These are phyloP conservation scores for Drosophila aff. DNA, from an alignment of 1,140 invertebrate species.

Conservation along the genomic window DNA sequence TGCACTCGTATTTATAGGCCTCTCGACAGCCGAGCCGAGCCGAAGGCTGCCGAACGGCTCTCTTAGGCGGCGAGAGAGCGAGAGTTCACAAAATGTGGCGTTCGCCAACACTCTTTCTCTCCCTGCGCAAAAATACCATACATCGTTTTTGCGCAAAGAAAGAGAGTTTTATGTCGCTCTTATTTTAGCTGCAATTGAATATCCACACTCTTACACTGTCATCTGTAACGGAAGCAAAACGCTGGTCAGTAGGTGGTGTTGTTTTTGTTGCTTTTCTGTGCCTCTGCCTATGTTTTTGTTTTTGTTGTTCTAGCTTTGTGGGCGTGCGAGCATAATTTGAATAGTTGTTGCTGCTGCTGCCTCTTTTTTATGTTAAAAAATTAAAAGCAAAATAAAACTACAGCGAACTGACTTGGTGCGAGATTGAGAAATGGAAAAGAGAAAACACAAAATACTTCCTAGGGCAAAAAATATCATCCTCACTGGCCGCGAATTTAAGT, in stretches of 20 bases:
- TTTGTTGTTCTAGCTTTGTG: constrained; percentile 1
- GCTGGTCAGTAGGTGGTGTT: constrained; percentile 48
- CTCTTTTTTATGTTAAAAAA: constrained; percentile 19
- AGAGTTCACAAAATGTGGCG: not conserved
- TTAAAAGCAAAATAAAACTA: constrained; percentile 12
- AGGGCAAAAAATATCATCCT: constrained; percentile 20
- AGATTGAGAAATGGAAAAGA: constrained; percentile 14
- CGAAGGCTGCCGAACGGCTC: not conserved
- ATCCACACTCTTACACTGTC: constrained; percentile 2
- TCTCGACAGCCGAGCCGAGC: not conserved
- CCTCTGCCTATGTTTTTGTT: constrained; percentile 1
- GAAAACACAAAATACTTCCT: constrained; percentile 23
- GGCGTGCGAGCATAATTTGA: constrained; percentile 32
- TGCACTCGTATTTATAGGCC: constrained; percentile 6
- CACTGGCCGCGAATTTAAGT: constrained; percentile 1
- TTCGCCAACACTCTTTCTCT: not conserved
- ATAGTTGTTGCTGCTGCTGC: constrained; percentile 36
- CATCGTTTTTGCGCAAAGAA: not conserved
- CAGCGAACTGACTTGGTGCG: constrained; percentile 23
- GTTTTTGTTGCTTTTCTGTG: constrained; percentile 18
- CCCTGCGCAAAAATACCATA: not conserved
- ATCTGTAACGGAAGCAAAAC: constrained; percentile 80
- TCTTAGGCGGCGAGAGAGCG: not conserved
- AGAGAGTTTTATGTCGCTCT: not conserved
- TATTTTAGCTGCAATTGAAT: not conserved